phyloP scores from a whole-genome alignment of 1,140 invertebrate species.

The Maniola jurtina region DNA sequence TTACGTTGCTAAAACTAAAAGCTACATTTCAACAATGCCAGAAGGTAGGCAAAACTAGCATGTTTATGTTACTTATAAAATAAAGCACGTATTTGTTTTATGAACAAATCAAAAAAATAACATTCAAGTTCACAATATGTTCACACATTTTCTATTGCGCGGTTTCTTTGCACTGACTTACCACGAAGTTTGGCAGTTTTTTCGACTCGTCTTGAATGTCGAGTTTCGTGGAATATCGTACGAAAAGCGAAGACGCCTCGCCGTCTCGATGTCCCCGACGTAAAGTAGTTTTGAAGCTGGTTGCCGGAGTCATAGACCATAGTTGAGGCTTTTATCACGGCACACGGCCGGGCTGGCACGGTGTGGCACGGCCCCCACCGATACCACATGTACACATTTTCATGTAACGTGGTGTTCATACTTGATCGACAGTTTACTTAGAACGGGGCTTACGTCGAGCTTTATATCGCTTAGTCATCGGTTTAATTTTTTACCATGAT shows the following conservation, averaged over 20 bases:
- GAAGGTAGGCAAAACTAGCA: too few species aligned
- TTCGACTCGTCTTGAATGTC: slow-evolving; percentile 49
- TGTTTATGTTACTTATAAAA: too few species aligned
- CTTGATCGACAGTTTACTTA: slow-evolving; percentile 18
- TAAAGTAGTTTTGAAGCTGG: slow-evolving; percentile 72
- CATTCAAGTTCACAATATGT: neutral
- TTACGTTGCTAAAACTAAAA: too few species aligned
- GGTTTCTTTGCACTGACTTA: slow-evolving; percentile 11
- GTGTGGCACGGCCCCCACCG: slow-evolving; percentile 63
- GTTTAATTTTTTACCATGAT: neutral
- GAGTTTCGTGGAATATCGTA: slow-evolving; percentile 8
- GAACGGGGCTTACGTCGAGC: neutral
- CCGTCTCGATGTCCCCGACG: slow-evolving; percentile 44
- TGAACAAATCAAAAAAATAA: too few species aligned
- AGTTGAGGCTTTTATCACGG: slow-evolving; percentile 67
- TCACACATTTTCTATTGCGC: neutral
- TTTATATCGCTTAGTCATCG: neutral
- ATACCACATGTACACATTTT: slow-evolving; percentile 59
- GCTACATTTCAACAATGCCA: too few species aligned
- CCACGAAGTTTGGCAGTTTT: slow-evolving; percentile 38
- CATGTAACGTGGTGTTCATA: slow-evolving; percentile 45
- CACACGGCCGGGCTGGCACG: slow-evolving; percentile 58
- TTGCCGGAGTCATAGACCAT: slow-evolving; percentile 69
- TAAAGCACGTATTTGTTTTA: too few species aligned
- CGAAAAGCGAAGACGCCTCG: slow-evolving; percentile 16